These are phyloP conservation scores for Sinonovacula constricta DNA, from an alignment of 1,140 invertebrate genomes.

Conservation along the genomic window DNA sequence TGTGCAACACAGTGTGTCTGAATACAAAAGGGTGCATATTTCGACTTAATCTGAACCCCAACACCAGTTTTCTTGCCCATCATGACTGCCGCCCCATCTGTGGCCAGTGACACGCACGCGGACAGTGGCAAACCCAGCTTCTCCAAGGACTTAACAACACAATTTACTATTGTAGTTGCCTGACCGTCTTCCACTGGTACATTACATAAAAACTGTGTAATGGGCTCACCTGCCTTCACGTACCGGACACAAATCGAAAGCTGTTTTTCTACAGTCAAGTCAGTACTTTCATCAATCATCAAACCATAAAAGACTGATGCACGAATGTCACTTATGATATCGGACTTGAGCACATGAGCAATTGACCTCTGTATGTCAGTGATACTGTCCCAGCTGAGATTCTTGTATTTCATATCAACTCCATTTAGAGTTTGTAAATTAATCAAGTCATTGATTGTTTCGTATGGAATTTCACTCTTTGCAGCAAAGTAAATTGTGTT, in stretches of 20 bases:
- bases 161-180: constrained; percentile 23
- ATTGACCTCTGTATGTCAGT: constrained; percentile 4
- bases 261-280: constrained; percentile 7
- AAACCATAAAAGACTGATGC: constrained; percentile 3
- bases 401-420: background rate
- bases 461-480: background rate
- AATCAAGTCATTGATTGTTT: background rate
- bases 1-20: constrained; percentile 33
- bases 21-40: constrained; percentile 31
- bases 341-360: background rate
- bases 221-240: constrained; percentile 7
- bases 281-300: constrained; percentile 33
- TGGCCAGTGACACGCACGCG: constrained; percentile 16
- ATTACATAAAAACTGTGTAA: constrained; percentile 3
- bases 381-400: constrained; percentile 14
- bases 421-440: constrained; percentile 7
- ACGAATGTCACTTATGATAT: background rate
- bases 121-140: background rate
- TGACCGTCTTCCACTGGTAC: background rate
- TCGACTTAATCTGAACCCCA: constrained; percentile 28
- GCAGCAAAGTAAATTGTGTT: background rate
- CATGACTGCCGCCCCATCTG: constrained; percentile 43
- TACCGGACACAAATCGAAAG: constrained; percentile 8
- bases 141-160: background rate
- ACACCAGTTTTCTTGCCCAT: constrained; percentile 33